A percentile compares a stretch with the other conserved stretches of the same genome.
These are phyloP conservation scores for Spinus pinus DNA, from an alignment of 2,797 vertebrate genomes.

Conservation along the genomic window DNA sequence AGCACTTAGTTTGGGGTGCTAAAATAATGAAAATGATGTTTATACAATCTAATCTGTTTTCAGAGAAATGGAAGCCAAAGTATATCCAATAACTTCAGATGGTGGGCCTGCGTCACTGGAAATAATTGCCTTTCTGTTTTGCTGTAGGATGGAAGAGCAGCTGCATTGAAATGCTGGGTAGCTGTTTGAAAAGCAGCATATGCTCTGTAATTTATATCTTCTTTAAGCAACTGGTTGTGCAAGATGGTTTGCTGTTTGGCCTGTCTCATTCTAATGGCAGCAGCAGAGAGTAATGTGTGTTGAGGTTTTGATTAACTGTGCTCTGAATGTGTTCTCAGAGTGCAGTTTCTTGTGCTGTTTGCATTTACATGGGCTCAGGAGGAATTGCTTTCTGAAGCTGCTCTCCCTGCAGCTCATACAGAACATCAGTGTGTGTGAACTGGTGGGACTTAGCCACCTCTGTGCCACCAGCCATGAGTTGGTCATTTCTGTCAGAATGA, in stretches of 20 bases:
- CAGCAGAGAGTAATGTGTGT: background rate
- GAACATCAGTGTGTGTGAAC: background rate
- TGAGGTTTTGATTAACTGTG: background rate
- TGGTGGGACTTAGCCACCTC: background rate
- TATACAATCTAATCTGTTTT: background rate
- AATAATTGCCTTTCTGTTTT: background rate
- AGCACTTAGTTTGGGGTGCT: background rate
- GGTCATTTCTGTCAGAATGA: background rate
- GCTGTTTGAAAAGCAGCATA: conserved; percentile 4
- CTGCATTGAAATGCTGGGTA: background rate
- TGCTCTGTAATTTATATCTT: background rate
- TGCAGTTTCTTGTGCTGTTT: background rate
- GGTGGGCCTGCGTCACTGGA: background rate
- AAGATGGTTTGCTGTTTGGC: background rate
- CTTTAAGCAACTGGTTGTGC: background rate
- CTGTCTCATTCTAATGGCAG: background rate
- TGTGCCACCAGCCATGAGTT: background rate
- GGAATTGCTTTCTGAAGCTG: background rate
- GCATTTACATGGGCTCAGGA: background rate
- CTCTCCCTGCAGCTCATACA: background rate
- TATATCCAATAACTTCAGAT: background rate
- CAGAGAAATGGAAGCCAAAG: background rate
- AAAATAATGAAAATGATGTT: background rate
- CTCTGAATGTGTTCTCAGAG: background rate
- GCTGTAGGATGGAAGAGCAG: background rate